These are phyloP conservation scores for Laspeyria flexula DNA, from an alignment of 2,888 invertebrate species.

Conservation along the genomic window DNA sequence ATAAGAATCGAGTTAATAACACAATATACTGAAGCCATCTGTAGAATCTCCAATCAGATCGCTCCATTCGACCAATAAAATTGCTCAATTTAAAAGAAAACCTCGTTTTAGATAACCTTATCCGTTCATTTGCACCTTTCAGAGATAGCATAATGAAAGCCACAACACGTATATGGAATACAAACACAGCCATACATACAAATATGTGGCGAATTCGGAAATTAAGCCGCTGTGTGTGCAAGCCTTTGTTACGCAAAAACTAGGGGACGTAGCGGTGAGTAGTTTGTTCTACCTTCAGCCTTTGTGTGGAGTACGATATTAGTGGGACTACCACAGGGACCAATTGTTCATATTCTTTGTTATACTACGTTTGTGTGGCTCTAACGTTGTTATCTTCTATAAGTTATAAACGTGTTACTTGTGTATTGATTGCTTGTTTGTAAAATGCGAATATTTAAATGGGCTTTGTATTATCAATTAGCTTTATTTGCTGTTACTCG, in stretches of 20 bases:
- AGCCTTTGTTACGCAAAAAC: constrained; percentile 41
- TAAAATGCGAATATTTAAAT: no score
- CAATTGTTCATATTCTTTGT: constrained; percentile 3
- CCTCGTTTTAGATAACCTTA: no score
- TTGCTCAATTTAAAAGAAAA: no score
- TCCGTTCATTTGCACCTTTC: constrained; percentile 27
- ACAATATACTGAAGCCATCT: no score
- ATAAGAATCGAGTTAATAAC: no score
- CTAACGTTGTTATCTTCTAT: neutral
- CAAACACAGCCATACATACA: constrained; percentile 36
- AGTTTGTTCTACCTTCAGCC: constrained; percentile 39
- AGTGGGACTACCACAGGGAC: neutral
- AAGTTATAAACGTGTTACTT: no score
- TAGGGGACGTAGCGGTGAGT: constrained; percentile 30
- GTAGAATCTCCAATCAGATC: no score
- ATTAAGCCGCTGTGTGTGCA: constrained; percentile 36
- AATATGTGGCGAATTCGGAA: constrained; percentile 43
- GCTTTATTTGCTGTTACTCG: no score
- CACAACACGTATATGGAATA: constrained; percentile 33
- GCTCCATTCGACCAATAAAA: no score
- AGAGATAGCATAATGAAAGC: constrained; percentile 40
- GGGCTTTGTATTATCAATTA: no score
- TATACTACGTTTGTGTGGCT: neutral
- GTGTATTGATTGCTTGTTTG: no score
- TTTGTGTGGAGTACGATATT: constrained; percentile 22